Evolutionary conservation across 1,140 invertebrate genomes (phyloP).

Genomic region (Euura lappo): DNA sequence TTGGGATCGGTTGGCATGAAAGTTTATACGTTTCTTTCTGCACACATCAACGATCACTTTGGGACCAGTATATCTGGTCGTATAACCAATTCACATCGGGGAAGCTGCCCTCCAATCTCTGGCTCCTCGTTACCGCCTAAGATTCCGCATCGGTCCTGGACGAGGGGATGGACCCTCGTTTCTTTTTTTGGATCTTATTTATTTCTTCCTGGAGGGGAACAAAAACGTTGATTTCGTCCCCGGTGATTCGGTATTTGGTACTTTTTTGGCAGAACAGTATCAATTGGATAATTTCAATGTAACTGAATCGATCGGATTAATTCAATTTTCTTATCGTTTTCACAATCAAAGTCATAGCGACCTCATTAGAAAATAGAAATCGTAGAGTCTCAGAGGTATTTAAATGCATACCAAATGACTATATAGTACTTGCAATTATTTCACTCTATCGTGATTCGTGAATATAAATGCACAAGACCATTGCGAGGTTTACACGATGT

Average conservation of each 20-base stretch:
- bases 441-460: not conserved
- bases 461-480: not conserved
- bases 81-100: not conserved
- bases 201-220: not conserved
- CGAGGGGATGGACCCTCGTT: not conserved
- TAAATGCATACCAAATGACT: not conserved
- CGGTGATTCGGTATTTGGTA: no score
- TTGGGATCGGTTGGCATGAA: no score
- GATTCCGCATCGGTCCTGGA: no score
- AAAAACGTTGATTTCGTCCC: not conserved
- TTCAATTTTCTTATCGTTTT: no score
- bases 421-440: constrained; percentile 1
- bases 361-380: not conserved
- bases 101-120: not conserved
- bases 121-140: no score
- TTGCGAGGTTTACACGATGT: not conserved
- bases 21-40: no score
- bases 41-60: not conserved
- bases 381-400: not conserved
- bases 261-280: no score
- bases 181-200: not conserved
- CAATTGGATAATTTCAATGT: no score
- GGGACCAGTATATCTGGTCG: not conserved
- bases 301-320: no score
- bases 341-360: not conserved